Evolutionary conservation across 2,113 vertebrate species (phyloP).

Genomic region (Bolborhynchus lineola): DNA sequence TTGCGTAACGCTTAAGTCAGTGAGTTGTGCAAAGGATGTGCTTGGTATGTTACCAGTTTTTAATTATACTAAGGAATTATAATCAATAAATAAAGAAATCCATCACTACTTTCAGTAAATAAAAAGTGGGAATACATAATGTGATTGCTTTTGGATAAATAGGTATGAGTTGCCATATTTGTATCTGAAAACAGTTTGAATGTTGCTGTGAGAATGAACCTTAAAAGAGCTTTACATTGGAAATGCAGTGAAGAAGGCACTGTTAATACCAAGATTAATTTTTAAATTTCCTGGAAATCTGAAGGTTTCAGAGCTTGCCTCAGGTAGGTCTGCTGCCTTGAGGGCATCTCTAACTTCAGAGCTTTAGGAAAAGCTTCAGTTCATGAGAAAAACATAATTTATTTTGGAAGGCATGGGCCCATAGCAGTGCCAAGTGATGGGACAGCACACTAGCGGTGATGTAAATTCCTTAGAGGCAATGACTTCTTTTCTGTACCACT

Average conservation of each 20-base stretch:
- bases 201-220: background rate
- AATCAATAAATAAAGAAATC: background rate
- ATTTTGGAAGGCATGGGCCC: background rate
- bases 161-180: background rate
- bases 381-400: background rate
- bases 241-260: background rate
- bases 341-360: background rate
- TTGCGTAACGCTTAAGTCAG: background rate
- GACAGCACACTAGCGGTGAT: background rate
- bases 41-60: background rate
- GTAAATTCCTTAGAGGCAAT: background rate
- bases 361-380: background rate
- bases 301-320: background rate
- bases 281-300: background rate
- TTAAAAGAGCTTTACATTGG: rapidly evolving
- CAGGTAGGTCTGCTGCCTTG: background rate
- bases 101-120: background rate
- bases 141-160: background rate
- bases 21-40: background rate
- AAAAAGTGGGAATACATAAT: background rate
- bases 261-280: background rate
- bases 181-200: background rate
- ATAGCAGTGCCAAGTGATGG: background rate
- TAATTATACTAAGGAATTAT: background rate
- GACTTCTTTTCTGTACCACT: background rate